Evolutionary conservation across 2,888 invertebrate genomes (phyloP).

Genomic region (Synergus japonicus): DNA sequence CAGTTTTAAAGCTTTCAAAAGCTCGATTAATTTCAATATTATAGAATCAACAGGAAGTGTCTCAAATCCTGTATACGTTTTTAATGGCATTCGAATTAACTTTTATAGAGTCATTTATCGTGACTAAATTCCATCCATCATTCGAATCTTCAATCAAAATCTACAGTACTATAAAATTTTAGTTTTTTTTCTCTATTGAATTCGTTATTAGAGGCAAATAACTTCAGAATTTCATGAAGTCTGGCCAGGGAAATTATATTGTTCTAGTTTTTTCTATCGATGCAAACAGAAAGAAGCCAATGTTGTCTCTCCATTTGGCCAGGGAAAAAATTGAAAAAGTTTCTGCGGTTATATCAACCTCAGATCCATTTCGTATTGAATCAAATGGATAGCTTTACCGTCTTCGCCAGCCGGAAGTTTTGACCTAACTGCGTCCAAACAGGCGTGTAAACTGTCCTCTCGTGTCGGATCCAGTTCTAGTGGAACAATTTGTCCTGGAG

Average conservation of each 20-base stretch:
- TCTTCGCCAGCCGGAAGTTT: slow-evolving; percentile 91
- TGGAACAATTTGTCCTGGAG: slow-evolving; percentile 81
- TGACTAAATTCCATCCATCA: neutral
- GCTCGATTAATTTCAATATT: neutral
- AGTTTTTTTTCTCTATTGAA: neutral
- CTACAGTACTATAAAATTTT: too few relatives aligned
- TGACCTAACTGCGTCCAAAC: slow-evolving; percentile 87
- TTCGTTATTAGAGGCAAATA: neutral
- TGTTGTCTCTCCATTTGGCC: neutral
- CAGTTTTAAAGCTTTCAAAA: neutral
- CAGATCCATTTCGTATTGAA: slow-evolving; percentile 46
- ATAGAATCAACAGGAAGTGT: neutral
- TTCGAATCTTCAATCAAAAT: neutral
- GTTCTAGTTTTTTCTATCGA: neutral
- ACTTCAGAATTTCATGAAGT: neutral
- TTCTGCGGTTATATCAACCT: neutral
- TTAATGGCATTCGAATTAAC: neutral
- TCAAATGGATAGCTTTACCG: slow-evolving; percentile 78
- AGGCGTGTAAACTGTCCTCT: slow-evolving; percentile 89
- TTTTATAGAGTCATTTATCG: neutral
- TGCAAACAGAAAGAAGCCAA: neutral
- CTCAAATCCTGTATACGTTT: neutral
- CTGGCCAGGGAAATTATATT: neutral
- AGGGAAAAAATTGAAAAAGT: neutral
- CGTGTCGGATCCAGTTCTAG: slow-evolving; percentile 87